phyloP scores from a whole-genome alignment of 1,140 invertebrate species.

The Temnothorax curvispinosus region DNA sequence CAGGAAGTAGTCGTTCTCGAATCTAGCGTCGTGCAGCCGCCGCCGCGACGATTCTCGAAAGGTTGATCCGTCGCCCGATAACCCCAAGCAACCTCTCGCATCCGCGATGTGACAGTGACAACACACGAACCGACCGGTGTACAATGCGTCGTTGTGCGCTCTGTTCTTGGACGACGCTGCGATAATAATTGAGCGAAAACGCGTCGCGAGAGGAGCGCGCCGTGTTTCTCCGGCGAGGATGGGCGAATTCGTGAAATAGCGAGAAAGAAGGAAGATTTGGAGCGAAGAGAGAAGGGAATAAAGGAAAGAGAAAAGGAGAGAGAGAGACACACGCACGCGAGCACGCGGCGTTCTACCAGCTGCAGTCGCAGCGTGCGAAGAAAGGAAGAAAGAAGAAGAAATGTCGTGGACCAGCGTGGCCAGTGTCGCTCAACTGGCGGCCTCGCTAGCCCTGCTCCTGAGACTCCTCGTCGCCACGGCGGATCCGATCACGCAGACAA shows the following conservation, averaged over 20 bases:
- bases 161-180: not conserved
- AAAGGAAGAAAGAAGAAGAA: slow-evolving; percentile 66
- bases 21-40: not conserved
- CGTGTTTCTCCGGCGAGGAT: slow-evolving; percentile 60
- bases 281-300: slow-evolving; percentile 20
- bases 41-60: not conserved
- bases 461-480: slow-evolving; percentile 72
- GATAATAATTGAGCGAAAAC: slow-evolving; percentile 25
- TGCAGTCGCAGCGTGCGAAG: not conserved
- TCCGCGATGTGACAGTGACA: slow-evolving; percentile 36
- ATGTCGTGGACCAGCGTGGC: slow-evolving; percentile 79
- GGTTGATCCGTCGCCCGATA: slow-evolving; percentile 4
- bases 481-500: slow-evolving; percentile 62
- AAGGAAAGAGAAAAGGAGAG: slow-evolving; percentile 37
- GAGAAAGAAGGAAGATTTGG: not conserved
- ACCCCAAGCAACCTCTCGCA: not conserved
- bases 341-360: slow-evolving; percentile 2
- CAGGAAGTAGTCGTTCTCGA: slow-evolving; percentile 26
- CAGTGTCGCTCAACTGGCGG: slow-evolving; percentile 75
- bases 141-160: slow-evolving; percentile 22
- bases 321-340: slow-evolving; percentile 8
- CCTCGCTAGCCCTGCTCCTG: slow-evolving; percentile 75
- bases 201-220: not conserved
- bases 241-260: slow-evolving; percentile 72
- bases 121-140: slow-evolving; percentile 21